These are phyloP conservation scores for Macaria notata DNA, from an alignment of 2,888 invertebrate species.

Conservation along the genomic window DNA sequence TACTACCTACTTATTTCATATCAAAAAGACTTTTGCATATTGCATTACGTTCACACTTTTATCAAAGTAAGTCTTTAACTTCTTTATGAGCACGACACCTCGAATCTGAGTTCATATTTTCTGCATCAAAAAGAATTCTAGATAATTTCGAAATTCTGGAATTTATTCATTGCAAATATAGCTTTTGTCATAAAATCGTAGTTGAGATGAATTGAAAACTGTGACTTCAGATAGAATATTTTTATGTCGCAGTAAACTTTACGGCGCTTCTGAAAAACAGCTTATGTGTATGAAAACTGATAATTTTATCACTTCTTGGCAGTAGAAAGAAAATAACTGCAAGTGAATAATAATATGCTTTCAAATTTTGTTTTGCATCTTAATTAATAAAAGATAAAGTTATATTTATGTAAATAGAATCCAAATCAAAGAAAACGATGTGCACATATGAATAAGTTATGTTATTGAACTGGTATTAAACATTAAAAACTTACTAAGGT, in stretches of 20 bases:
- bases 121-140: background rate
- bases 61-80: slow-evolving; percentile 16
- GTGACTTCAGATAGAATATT: slow-evolving; percentile 18
- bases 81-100: slow-evolving; percentile 9
- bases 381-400: no score
- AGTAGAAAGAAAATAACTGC: background rate
- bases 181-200: slow-evolving; percentile 12
- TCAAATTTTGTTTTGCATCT: no score
- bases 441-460: no score
- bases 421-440: no score
- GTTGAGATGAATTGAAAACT: slow-evolving; percentile 14
- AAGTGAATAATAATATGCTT: no score
- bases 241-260: slow-evolving; percentile 4
- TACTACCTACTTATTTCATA: background rate
- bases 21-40: background rate
- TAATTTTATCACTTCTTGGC: background rate
- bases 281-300: background rate
- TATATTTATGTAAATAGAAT: no score
- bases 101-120: slow-evolving; percentile 9
- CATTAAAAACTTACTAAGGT: no score
- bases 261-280: background rate
- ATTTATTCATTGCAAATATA: slow-evolving; percentile 11
- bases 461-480: no score
- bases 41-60: slow-evolving; percentile 1
- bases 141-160: background rate